Conservation (phyloP, 2,888 invertebrate genomes). For the Drosophila eohydei region DNA sequence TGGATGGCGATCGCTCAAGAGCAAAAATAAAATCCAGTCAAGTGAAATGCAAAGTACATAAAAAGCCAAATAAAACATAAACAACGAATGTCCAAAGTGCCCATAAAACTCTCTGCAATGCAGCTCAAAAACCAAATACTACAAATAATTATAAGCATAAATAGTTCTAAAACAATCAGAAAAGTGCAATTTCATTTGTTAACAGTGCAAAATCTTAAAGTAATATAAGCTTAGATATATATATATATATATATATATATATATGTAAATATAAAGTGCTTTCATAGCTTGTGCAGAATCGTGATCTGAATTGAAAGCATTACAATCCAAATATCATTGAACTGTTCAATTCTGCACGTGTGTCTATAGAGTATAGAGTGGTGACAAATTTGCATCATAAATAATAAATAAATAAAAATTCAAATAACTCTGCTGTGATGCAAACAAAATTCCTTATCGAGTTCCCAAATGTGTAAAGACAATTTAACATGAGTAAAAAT, state of each 20-base stretch:
- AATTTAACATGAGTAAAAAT: slow-evolving; percentile 8
- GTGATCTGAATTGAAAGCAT: slow-evolving; percentile 28
- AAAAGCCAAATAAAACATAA: slow-evolving; percentile 33
- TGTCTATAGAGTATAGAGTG: slow-evolving; percentile 12
- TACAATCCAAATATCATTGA: slow-evolving; percentile 13
- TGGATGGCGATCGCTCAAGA: slow-evolving; percentile 40
- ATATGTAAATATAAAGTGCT: slow-evolving; percentile 12
- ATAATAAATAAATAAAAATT: slow-evolving; percentile 15
- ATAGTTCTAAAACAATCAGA: neutral
- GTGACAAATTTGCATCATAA: slow-evolving; percentile 34
- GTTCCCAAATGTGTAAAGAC: slow-evolving; percentile 22
- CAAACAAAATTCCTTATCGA: slow-evolving; percentile 29
- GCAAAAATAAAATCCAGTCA: slow-evolving; percentile 53
- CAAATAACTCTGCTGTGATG: slow-evolving; percentile 1
- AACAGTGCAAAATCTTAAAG: slow-evolving; percentile 9
- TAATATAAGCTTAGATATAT: neutral
- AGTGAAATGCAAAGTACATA: slow-evolving; percentile 47
- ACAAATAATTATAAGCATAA: neutral
- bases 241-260: slow-evolving; percentile 13
- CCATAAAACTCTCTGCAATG: slow-evolving; percentile 18
- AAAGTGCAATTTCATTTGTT: slow-evolving; percentile 1
- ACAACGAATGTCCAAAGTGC: slow-evolving; percentile 5
- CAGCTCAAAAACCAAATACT: neutral
- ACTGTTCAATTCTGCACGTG: neutral
- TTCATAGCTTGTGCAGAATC: slow-evolving; percentile 3